Conservation (phyloP, 2,113 vertebrate species). For the Mugil cephalus region DNA sequence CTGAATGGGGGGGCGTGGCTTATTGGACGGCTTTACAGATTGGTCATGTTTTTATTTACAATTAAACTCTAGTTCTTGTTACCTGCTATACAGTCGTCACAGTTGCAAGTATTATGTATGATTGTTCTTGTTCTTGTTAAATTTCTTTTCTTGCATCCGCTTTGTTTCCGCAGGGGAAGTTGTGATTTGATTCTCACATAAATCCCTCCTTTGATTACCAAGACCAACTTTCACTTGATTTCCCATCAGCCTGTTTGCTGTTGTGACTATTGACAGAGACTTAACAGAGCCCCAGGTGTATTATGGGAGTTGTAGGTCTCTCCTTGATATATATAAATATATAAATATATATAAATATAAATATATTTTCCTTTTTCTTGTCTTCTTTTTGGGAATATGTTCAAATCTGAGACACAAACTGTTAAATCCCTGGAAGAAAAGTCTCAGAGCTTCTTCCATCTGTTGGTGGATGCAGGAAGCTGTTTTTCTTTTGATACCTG, state of each 20-base stretch:
- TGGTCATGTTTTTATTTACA: constrained; percentile 10
- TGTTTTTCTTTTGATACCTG: constrained; percentile 66
- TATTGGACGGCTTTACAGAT: constrained; percentile 29
- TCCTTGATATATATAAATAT: constrained; percentile 43
- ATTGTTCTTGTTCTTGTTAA: constrained; percentile 49
- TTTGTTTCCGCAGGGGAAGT: constrained; percentile 29
- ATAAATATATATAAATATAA: constrained; percentile 23
- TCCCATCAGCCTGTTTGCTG: constrained; percentile 61
- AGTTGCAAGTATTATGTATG: constrained; percentile 60
- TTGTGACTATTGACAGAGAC: constrained; percentile 58
- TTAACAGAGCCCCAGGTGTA: constrained; percentile 63
- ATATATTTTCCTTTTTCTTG: constrained; percentile 13
- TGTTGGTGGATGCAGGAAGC: constrained; percentile 51
- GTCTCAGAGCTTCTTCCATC: constrained; percentile 59
- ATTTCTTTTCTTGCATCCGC: constrained; percentile 50
- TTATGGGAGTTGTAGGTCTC: constrained; percentile 68
- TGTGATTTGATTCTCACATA: constrained; percentile 38
- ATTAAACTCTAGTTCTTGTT: constrained; percentile 32
- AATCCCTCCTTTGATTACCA: constrained; percentile 37
- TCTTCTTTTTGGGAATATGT: constrained; percentile 37
- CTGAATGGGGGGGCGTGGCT: constrained; percentile 27
- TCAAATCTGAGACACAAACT: constrained; percentile 65
- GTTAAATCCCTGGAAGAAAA: constrained; percentile 62
- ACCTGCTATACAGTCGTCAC: constrained; percentile 42
- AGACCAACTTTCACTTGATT: constrained; percentile 57